Conservation (phyloP, 1,140 invertebrate genomes). For the Drosophila sproati region DNA sequence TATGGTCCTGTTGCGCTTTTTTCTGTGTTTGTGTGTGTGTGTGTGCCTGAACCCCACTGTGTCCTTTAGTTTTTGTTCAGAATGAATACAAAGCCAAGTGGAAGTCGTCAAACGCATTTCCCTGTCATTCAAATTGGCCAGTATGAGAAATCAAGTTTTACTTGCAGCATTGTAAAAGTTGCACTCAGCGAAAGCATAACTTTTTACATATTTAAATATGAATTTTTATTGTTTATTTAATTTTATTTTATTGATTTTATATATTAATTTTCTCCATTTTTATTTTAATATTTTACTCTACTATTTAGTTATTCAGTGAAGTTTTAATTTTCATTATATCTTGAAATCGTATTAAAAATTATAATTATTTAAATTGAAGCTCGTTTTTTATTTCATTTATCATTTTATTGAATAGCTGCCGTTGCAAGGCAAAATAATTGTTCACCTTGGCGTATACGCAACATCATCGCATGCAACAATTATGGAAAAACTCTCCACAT, state of each 20-base stretch:
- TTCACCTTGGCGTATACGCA: conserved; percentile 41
- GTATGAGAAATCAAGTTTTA: conserved; percentile 9
- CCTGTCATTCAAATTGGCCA: conserved; percentile 24
- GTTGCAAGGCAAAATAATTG: conserved; percentile 6
- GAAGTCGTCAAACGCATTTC: conserved; percentile 37
- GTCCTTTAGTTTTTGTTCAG: conserved; percentile 16
- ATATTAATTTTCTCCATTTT: not conserved
- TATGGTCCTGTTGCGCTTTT: conserved; percentile 82
- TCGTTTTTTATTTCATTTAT: not conserved
- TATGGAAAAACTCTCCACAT: conserved; percentile 67
- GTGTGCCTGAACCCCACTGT: conserved; percentile 30
- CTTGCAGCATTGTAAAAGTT: conserved; percentile 5
- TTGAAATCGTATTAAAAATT: not conserved
- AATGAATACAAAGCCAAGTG: conserved; percentile 23
- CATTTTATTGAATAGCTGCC: not conserved
- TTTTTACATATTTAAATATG: not conserved
- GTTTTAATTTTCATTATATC: too few species aligned
- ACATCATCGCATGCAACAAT: conserved; percentile 70
- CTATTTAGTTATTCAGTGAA: too few species aligned
- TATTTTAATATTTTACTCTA: not conserved
- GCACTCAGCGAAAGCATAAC: not conserved
- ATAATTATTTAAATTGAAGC: not conserved
- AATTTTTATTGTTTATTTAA: not conserved
- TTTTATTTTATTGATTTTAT: not conserved
- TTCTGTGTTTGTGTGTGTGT: conserved; percentile 31